These are phyloP conservation scores for Drosophila infuscata DNA, from an alignment of 2,888 invertebrate genomes.

Conservation along the genomic window DNA sequence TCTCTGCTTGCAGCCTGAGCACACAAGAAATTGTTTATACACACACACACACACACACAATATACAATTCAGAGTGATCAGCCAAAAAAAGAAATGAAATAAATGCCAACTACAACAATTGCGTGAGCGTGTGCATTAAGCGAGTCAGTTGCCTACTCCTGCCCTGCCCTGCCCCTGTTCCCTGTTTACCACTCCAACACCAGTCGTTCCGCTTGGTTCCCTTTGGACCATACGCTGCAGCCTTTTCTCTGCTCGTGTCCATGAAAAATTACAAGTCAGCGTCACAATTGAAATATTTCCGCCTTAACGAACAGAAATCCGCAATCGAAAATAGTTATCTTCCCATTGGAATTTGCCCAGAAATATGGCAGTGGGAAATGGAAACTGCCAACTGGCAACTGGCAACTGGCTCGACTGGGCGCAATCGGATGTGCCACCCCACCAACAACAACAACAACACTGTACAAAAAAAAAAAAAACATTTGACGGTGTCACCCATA, in stretches of 20 bases:
- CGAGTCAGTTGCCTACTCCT: slow-evolving; percentile 53
- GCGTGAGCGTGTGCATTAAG: slow-evolving; percentile 36
- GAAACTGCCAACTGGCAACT: slow-evolving; percentile 17
- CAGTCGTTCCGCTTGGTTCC: background rate
- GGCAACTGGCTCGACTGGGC: slow-evolving; percentile 22
- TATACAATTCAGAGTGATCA: slow-evolving; percentile 58
- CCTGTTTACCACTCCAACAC: background rate
- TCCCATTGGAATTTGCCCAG: slow-evolving; percentile 65
- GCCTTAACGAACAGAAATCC: slow-evolving; percentile 78
- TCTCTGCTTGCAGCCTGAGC: slow-evolving; percentile 7
- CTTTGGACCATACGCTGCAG: slow-evolving; percentile 14
- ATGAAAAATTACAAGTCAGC: slow-evolving; percentile 81
- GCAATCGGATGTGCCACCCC: slow-evolving; percentile 44
- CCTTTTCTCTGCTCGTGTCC: slow-evolving; percentile 51
- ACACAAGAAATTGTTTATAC: slow-evolving; percentile 22
- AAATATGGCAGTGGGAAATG: slow-evolving; percentile 55
- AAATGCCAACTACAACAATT: slow-evolving; percentile 40
- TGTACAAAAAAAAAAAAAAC: slow-evolving; percentile 39
- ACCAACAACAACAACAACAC: slow-evolving; percentile 10
- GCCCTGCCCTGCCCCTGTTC: too few relatives aligned
- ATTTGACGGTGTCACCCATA: slow-evolving; percentile 42
- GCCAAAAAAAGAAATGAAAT: slow-evolving; percentile 46
- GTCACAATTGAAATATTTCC: slow-evolving; percentile 80
- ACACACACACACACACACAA: slow-evolving; percentile 19
- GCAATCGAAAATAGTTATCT: slow-evolving; percentile 80